Evolutionary conservation across 2,797 vertebrate genomes (phyloP).

Genomic region (Fistularia tabacaria): DNA sequence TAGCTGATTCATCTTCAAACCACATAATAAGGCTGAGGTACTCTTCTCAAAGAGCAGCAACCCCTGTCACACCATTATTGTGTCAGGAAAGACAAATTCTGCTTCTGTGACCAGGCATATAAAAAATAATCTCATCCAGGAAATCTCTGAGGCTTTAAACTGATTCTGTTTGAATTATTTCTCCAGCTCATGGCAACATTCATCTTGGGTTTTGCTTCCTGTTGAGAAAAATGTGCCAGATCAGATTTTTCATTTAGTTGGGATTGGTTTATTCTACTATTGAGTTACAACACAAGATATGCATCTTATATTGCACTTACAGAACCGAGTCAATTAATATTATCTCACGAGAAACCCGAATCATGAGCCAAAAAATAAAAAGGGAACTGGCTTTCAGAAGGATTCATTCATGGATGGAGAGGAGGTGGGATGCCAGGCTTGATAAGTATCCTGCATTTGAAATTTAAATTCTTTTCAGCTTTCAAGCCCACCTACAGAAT

Average conservation of each 20-base stretch:
- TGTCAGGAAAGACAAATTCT: slow-evolving; percentile 40
- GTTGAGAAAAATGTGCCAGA: slow-evolving; percentile 48
- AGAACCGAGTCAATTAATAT: slow-evolving; percentile 64
- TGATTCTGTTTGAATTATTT: slow-evolving; percentile 49
- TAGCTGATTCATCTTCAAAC: slow-evolving; percentile 55
- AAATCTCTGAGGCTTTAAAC: slow-evolving; percentile 36
- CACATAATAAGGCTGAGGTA: slow-evolving; percentile 26
- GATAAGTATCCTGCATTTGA: slow-evolving; percentile 57
- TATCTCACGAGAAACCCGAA: slow-evolving; percentile 63
- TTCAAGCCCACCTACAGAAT: slow-evolving; percentile 43
- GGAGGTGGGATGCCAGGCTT: slow-evolving; percentile 54
- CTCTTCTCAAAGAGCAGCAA: slow-evolving; percentile 27
- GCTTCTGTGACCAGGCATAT: slow-evolving; percentile 23
- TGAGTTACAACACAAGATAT: slow-evolving; percentile 52
- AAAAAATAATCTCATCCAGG: slow-evolving; percentile 38
- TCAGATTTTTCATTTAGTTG: slow-evolving; percentile 53
- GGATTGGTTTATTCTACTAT: slow-evolving; percentile 45
- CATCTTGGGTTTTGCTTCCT: too few relatives aligned
- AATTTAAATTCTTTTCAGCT: slow-evolving; percentile 60
- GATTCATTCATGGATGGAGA: slow-evolving; percentile 64
- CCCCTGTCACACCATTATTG: slow-evolving; percentile 28
- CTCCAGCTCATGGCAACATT: slow-evolving; percentile 40
- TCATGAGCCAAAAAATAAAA: slow-evolving; percentile 53
- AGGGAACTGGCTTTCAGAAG: slow-evolving; percentile 69
- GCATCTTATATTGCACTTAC: slow-evolving; percentile 53